Conservation (phyloP, 2,797 vertebrate species). For the Pteropus rufus region DNA sequence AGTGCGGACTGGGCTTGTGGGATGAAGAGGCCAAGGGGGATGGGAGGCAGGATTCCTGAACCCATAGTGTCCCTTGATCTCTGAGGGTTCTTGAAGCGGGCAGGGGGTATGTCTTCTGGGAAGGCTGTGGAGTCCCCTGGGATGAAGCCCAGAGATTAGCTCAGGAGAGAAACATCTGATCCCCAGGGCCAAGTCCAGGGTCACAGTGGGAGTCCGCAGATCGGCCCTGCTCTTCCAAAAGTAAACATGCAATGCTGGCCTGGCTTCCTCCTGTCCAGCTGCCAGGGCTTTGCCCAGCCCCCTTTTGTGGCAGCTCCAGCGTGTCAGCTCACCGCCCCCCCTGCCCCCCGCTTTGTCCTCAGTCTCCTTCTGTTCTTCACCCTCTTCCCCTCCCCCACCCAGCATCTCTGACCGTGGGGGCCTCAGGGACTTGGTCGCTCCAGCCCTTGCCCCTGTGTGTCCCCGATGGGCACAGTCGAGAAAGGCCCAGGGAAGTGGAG, state of each 20-base stretch:
- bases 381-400: background rate
- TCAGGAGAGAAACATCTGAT: slow-evolving; percentile 61
- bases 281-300: background rate
- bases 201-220: slow-evolving; percentile 24
- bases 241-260: background rate
- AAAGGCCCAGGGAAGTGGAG: background rate
- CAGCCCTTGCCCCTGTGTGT: background rate
- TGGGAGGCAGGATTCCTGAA: background rate
- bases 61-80: background rate
- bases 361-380: background rate
- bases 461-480: background rate
- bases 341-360: background rate
- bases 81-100: background rate
- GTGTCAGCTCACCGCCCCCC: background rate
- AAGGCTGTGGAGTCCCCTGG: slow-evolving; percentile 52
- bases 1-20: background rate
- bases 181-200: background rate
- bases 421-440: background rate
- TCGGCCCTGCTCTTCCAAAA: background rate
- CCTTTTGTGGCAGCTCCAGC: background rate
- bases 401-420: background rate
- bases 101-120: slow-evolving; percentile 43
- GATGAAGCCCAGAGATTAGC: slow-evolving; percentile 48
- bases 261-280: background rate
- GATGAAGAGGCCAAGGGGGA: background rate